Evolutionary conservation across 2,888 invertebrate genomes (phyloP), one percentile per base, ranked within the genome.

Genomic region (Tillus elongatus): DNA sequence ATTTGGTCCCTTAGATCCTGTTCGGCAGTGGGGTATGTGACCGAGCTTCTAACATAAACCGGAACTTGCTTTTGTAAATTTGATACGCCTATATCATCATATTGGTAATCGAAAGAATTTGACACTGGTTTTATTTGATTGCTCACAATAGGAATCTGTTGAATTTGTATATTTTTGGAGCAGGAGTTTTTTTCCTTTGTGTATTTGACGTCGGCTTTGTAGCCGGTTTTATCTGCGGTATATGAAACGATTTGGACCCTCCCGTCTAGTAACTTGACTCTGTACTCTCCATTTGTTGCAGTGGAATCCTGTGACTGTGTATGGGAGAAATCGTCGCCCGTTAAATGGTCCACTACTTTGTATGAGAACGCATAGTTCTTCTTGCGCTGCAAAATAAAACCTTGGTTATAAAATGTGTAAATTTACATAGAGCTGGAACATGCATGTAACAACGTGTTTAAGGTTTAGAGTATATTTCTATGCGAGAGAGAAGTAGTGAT

Each of bases 271-370:
- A 80, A 66, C 60, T 74, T 73, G 45, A 81, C 79, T 36, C 77
- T 63, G 62, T 80, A 81, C 56, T 79, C 77, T 2, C 80, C 80
- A 40, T 74, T 75, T 4, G 79, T 79, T 0, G 73, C 73, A 11
- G 73, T 70, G 2, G 77, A 74, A 44, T 69, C 72, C 54, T 76
- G 74, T 4, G 72, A 69, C 54, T 80, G 78, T 2, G 69, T 68
- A 50, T 80, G 79, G 0, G 79, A 79, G 61, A 77, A 80, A 52
- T 80, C 78, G 40, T 79, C 78, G 1, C 79, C 80, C 0, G 74
- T 75, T 40, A 71, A 61, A 11, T 68, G 67, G 51, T 78, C 77
- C 44, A 71, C 72, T 2, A 80, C 79, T 30, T 70, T 68, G 58
- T 80, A 80, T 1, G 77, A 74, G 55, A 79, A 80, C 0, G 75